Evolutionary conservation across 2,113 vertebrate genomes (phyloP).

Genomic region (Sylvilagus bachmani): DNA sequence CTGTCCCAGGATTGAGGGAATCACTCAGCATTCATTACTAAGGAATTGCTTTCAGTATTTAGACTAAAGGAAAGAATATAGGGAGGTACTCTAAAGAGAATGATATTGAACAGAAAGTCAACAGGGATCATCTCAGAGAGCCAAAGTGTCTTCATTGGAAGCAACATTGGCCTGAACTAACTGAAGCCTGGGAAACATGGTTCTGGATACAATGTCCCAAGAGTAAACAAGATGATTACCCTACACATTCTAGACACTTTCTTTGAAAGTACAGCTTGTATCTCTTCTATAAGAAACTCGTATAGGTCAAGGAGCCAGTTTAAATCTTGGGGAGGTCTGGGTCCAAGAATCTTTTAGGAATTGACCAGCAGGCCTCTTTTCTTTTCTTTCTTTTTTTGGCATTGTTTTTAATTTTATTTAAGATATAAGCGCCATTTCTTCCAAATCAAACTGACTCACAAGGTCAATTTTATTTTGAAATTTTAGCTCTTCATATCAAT

Average conservation of each 20-base stretch:
- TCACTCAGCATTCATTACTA: not conserved
- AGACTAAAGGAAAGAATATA: not conserved
- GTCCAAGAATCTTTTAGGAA: conserved; percentile 82
- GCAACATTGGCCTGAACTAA: not conserved
- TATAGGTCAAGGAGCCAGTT: conserved; percentile 69
- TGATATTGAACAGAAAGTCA: not conserved
- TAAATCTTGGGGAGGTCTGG: conserved; percentile 91
- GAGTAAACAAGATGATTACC: conserved; percentile 90
- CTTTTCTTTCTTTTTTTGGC: no score
- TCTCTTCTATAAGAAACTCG: conserved; percentile 51
- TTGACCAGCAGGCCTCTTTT: not conserved
- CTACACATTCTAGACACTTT: conserved; percentile 93
- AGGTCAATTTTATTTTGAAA: not conserved
- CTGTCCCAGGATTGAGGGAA: not conserved
- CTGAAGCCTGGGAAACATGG: conserved; percentile 87
- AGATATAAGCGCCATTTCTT: not conserved
- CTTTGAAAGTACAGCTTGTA: conserved; percentile 89
- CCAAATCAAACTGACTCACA: not conserved
- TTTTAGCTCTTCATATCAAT: conserved; percentile 27
- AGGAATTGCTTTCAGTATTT: not conserved
- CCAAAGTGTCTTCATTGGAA: not conserved
- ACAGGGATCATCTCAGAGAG: not conserved
- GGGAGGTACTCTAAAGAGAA: not conserved
- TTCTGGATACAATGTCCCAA: conserved; percentile 90
- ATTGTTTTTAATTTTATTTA: no score